Evolutionary conservation across 2,888 invertebrate species (phyloP).

Genomic region (Cheilosia grossa): DNA sequence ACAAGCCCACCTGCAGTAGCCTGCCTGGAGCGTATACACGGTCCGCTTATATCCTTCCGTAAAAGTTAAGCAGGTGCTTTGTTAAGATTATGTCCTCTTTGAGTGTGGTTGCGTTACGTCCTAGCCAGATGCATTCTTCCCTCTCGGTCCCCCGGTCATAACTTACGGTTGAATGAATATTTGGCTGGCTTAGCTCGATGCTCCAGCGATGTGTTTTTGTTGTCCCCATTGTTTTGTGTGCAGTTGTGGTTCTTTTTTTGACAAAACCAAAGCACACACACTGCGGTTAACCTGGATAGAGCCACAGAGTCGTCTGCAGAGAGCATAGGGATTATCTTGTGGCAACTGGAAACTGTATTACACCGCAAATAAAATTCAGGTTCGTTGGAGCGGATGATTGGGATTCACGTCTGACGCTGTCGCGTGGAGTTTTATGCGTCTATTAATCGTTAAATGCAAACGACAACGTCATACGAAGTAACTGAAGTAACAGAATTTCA

Average conservation of each 20-base stretch:
- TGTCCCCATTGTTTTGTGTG: not conserved
- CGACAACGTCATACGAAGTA: constrained; percentile 2
- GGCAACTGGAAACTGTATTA: constrained; percentile 45
- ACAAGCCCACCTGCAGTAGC: constrained; percentile 30
- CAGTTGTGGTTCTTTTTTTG: not conserved
- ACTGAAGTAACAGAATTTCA: not conserved
- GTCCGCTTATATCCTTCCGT: constrained; percentile 46
- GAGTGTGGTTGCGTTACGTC: constrained; percentile 38
- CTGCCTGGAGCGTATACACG: constrained; percentile 2
- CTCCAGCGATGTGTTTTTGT: not conserved
- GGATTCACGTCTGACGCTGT: constrained; percentile 26
- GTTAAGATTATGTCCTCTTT: constrained; percentile 56
- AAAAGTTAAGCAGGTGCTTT: constrained; percentile 68
- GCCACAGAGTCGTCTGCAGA: constrained; percentile 29
- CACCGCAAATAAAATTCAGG: constrained; percentile 53
- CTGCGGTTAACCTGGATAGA: constrained; percentile 60
- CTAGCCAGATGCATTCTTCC: constrained; percentile 28
- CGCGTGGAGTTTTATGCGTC: constrained; percentile 12
- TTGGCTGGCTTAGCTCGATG: constrained; percentile 21
- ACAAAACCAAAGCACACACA: constrained; percentile 20
- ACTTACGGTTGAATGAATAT: constrained; percentile 54
- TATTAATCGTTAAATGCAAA: constrained; percentile 43
- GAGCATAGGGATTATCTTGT: constrained; percentile 25
- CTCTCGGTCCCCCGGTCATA: constrained; percentile 24
- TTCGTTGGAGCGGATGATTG: constrained; percentile 50